Evolutionary conservation across 2,888 invertebrate genomes (phyloP), one percentile per base, ranked within the genome.

Genomic region (Neoascia interrupta): DNA sequence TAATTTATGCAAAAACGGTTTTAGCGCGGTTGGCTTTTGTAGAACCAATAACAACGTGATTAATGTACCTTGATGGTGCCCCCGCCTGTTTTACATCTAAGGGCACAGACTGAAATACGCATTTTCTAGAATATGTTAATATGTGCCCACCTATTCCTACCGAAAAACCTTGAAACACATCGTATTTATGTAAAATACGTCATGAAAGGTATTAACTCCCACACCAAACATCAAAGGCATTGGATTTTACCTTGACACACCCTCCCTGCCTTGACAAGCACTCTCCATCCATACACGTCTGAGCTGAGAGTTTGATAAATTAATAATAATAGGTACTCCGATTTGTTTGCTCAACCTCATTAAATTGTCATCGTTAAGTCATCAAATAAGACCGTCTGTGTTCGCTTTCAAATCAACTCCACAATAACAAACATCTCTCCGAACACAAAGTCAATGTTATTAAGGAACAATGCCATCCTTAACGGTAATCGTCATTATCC

Each of bases 401-500:
- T 1, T 5, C n/a, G 39, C 19, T 21, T 37, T 45, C 19, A 15
- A 60, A 26, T 39, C 18, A 28, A 31, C 19, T 41, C 28, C 23
- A 45, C 19, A 28, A 47, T 19, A 19, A 28, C 37, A n/a, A 43
- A 49, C n/a, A 49, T 23, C n/a, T 39, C 37, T 1, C 6, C 23
- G 26, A 19, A 11, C 6, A 72, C 56, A 64, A 16, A 73, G 45
- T 54, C 68, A 58, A 34, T 51, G 45, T 51, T 51, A 28, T 45
- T 34, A 49, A 47, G 47, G 47, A 63, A 70, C 56, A 54, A 75
- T 43, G 37, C 28, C 54, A 43, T 18, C 26, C 43, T 37, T 53
- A 70, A 70, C 56, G 54, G 75, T 75, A 70, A 68, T 63, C 56
- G 56, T 51, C 34, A 53, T 63, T 75, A 63, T 51, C 63, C 70